Evolutionary conservation across 2,797 vertebrate genomes (phyloP).

Genomic region (Pseudomugil tenellus): DNA sequence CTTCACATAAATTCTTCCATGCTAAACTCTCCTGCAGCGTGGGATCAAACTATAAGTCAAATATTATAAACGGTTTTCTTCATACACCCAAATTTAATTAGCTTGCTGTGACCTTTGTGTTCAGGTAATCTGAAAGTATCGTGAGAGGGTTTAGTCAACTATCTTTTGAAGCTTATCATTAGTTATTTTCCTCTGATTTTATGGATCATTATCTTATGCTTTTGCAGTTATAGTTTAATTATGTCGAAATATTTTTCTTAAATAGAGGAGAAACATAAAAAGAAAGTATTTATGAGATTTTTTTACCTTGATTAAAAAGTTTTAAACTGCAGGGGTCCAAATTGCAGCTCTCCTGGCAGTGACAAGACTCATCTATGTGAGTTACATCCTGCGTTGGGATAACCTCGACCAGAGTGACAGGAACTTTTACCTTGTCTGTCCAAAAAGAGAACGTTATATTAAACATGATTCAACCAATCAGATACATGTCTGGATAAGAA

Average conservation of each 20-base stretch:
- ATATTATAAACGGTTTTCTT: not conserved
- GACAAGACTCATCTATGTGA: conserved; percentile 19
- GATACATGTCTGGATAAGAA: not conserved
- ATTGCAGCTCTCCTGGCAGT: conserved; percentile 49
- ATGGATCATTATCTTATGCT: not conserved
- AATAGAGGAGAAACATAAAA: not conserved
- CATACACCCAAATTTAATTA: not conserved
- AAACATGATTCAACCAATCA: not conserved
- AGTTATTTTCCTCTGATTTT: not conserved
- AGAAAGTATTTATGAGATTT: not conserved
- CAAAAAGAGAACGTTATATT: conserved; percentile 5
- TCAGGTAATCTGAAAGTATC: not conserved
- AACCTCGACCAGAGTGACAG: conserved; percentile 1
- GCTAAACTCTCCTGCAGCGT: not conserved
- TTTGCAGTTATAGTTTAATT: not conserved
- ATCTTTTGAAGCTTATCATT: not conserved
- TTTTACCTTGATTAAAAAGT: conserved; percentile 50
- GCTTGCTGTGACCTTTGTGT: not conserved
- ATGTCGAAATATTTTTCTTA: not conserved
- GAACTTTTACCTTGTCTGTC: conserved; percentile 22
- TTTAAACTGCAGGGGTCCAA: not conserved
- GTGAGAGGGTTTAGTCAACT: not conserved
- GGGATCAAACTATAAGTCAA: not conserved
- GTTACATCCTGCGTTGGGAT: not conserved
- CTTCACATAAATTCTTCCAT: not conserved